Base-by-base conservation (phyloP, 64 coral and sea anemone genomes). In the Exaiptasia diaphana region DNA sequence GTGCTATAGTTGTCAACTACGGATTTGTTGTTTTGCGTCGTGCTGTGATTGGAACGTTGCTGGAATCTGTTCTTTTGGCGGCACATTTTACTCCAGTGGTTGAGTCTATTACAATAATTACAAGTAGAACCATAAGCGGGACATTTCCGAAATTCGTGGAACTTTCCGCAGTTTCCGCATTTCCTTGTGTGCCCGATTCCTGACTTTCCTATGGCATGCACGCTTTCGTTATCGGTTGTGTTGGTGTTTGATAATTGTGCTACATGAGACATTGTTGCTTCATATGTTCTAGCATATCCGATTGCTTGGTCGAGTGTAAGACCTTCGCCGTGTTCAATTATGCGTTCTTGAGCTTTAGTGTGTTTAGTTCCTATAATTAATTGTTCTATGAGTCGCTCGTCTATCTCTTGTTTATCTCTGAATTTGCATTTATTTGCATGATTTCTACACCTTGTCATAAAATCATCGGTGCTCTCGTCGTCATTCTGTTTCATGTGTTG, bases 361-460 rank as follows among this genome's bases (percentile, higher is more conserved):
- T 78, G 73, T 69, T 85, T 85, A 9, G 46, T 91, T 68, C 63
- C 80, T 31, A 78, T 67, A 15, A 91, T 85, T 18, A 84, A 30
- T 52, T 52, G 10, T n/a, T 52, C 49, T 10, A 52, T 52, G 10
- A 52, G n/a, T 12, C 49, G 49, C 49, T 75, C 38, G 15, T 30
- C 45, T 7, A 11, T 75, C 17, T 75, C 71, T 37, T 75, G 37
- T 48, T 75, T 6, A 31, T 13, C 41, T 49, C 4, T 4, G 17
- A 75, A 75, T 75, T 48, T 30, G 25, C 37, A 75, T 14, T 75
- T 48, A 49, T 43, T 12, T 41, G 41, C 41, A 28, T 75, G 71
- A 52, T 52, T 52, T 52, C 49, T 52, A 52, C 49, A 52, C 49
- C 49, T 52, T 52, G 49, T 52, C 49, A 52, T 52, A n/a, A 52